phyloP scores from a whole-genome alignment of 1,140 invertebrate genomes.

The Brachionus koreanus region DNA sequence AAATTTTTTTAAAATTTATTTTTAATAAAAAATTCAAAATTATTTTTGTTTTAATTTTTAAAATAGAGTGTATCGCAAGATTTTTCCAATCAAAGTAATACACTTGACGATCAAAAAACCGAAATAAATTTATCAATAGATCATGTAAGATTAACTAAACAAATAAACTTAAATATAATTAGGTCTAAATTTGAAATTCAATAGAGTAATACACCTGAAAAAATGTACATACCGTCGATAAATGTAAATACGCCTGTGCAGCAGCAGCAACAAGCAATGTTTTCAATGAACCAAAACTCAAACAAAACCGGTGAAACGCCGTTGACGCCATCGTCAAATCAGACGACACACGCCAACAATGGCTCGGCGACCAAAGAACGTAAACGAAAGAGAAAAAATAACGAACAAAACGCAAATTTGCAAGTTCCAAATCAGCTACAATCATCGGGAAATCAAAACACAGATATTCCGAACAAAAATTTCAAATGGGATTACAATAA shows the following conservation, averaged over 20 bases:
- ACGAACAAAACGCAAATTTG: background rate
- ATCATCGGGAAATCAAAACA: background rate
- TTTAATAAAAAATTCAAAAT: conserved; percentile 17
- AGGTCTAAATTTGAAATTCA: background rate
- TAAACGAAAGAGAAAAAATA: conserved; percentile 40
- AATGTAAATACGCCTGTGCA: conserved; percentile 37
- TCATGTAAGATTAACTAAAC: background rate
- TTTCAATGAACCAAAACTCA: conserved; percentile 18
- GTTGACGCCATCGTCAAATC: background rate
- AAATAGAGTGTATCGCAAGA: conserved; percentile 32
- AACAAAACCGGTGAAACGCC: conserved; percentile 10
- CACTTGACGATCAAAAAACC: conserved; percentile 39
- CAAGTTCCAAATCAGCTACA: background rate
- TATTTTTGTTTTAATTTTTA: background rate
- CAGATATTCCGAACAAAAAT: background rate
- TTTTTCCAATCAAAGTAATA: conserved; percentile 43
- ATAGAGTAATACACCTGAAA: conserved; percentile 43
- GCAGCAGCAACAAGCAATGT: background rate
- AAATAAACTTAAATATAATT: background rate
- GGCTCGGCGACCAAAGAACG: conserved; percentile 34
- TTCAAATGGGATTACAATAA: conserved; percentile 44
- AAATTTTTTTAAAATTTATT: background rate
- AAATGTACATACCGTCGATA: conserved; percentile 33
- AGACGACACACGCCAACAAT: background rate
- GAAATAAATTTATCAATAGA: conserved; percentile 24